These are phyloP conservation scores for Hydrochoerus hydrochaeris DNA, from an alignment of 2,113 vertebrate genomes.

Conservation along the genomic window DNA sequence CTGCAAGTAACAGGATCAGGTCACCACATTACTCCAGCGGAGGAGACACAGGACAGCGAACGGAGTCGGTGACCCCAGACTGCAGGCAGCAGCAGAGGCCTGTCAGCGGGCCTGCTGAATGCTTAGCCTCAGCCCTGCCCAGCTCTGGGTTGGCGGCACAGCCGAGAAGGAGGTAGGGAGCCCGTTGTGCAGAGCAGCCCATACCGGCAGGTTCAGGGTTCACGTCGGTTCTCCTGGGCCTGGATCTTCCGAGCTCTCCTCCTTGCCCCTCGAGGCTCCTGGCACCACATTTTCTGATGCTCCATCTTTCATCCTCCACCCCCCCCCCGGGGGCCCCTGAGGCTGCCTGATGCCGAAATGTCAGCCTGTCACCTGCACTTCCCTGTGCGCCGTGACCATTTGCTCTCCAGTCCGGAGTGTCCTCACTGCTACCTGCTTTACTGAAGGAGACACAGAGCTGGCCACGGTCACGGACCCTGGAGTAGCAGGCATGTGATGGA, in stretches of 20 bases:
- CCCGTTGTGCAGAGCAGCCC: fast-evolving
- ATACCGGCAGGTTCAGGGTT: background rate
- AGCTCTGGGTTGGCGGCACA: fast-evolving
- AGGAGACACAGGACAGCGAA: background rate
- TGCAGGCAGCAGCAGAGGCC: background rate
- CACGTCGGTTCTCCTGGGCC: background rate
- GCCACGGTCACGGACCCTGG: background rate
- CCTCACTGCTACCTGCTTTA: background rate
- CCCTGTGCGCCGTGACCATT: fast-evolving
- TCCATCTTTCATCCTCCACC: too few species aligned
- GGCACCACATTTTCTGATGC: background rate
- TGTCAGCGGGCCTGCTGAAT: background rate
- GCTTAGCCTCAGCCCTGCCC: background rate
- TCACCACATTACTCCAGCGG: fast-evolving
- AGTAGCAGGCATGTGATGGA: background rate
- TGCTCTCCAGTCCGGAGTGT: too few species aligned
- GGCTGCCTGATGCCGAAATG: fast-evolving
- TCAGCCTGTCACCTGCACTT: background rate
- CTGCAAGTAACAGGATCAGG: background rate
- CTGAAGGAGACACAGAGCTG: background rate
- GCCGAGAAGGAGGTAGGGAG: background rate
- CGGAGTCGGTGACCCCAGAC: background rate
- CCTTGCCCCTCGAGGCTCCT: background rate
- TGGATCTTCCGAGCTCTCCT: background rate
- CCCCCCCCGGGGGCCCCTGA: background rate